Base-by-base conservation (phyloP, 2,888 invertebrate species). In the Phengaris alcon region DNA sequence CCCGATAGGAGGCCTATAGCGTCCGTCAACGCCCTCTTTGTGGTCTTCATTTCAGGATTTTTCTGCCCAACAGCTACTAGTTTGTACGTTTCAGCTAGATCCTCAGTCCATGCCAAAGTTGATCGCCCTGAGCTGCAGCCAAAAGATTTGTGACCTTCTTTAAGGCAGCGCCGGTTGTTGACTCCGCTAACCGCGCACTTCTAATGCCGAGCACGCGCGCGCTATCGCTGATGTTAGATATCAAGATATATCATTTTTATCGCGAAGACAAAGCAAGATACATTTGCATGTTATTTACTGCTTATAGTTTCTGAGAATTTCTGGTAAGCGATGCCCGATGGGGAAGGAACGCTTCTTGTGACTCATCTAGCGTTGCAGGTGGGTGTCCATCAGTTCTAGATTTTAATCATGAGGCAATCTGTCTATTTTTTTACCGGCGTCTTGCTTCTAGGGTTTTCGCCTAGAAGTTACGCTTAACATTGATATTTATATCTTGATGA, bases 111-210 rank as follows among this genome's bases (percentile, higher is more conserved):
- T 12, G 64, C 64, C 64, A 64, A 64, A 64, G 64, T 64, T 64
- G 64, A 64, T 64, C 64, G 64, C 44, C 64, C 64, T 44, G 64
- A 69, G 69, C 48, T 69, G n/a, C 46, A 48, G 48, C n/a, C 48
- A 48, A 48, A 69, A 48, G 48, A 48, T 48, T 46, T 15, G 15
- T n/a, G 69, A 69, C 69, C 69, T 48, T 69, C n/a, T 69, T 48
- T 46, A 69, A 48, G 69, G 69, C 69, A 48, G 69, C 48, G 69
- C 64, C 64, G 69, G 69, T 69, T 69, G 69, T 69, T 69, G 69
- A 69, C 69, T 48, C 69, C 69, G 69, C 69, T 15, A 44, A 68
- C n/a, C 9, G 68, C 68, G 46, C 48, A 46, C 46, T 69, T 48
- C 69, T 46, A 46, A 69, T 48, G 69, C 69, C 4, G 69, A 15